Conservation (phyloP, 2,888 invertebrate species). For the Leptinotarsa juncta region DNA sequence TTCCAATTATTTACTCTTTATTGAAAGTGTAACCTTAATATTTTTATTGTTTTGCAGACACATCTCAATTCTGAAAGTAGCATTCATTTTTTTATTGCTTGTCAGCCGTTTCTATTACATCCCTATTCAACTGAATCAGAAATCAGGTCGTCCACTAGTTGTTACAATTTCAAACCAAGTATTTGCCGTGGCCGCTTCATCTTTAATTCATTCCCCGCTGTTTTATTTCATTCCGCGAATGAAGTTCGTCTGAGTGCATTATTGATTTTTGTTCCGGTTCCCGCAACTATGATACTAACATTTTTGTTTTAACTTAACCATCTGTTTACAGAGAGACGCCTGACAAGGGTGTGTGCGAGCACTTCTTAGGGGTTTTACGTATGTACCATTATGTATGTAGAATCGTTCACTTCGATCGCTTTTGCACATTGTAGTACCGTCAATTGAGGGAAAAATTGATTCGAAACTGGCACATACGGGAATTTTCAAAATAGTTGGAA, state of each 20-base stretch:
- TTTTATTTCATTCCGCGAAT: not conserved
- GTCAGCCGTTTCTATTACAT: no score
- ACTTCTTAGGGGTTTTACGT: slow-evolving; percentile 72
- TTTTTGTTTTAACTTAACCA: slow-evolving; percentile 33
- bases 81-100: not conserved
- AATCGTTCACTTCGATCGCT: slow-evolving; percentile 14
- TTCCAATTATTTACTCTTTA: no score
- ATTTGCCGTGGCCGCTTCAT: not conserved
- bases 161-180: not conserved
- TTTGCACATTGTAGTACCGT: not conserved
- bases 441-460: not conserved
- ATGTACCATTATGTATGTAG: slow-evolving; percentile 49
- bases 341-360: slow-evolving; percentile 88
- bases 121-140: not conserved
- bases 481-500: no score
- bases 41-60: no score
- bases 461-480: not conserved
- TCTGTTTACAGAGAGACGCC: slow-evolving; percentile 89
- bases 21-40: no score
- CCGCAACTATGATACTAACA: not conserved
- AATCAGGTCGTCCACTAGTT: not conserved
- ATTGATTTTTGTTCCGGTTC: not conserved
- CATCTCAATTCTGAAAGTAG: not conserved
- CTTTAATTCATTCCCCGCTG: slow-evolving; percentile 2
- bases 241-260: not conserved